Evolutionary conservation across 1,140 invertebrate genomes (phyloP), one percentile per base, ranked within the genome.

Genomic region (Caenorhabditis inopinata): DNA sequence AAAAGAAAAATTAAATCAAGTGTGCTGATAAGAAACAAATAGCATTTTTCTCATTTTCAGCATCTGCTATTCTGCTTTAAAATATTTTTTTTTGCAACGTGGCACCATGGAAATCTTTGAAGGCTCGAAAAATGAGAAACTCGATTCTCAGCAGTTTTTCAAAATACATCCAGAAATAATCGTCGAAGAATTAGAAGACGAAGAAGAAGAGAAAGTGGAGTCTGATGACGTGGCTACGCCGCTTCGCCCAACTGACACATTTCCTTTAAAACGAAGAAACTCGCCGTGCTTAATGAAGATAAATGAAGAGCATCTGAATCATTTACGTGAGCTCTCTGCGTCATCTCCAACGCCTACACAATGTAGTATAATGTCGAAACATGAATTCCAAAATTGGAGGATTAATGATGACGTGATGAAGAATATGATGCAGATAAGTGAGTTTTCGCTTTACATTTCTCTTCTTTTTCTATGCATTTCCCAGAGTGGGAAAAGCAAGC

Each of bases 381-480:
- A 53, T 27, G 49, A 78, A 35, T 78, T 78, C n/a, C 53, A 51
- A 23, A 51, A 68, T 35, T 53, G 49, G 32, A 47, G 76, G 23
- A 78, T 78, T 35, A 53, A 46, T 78, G 76, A 78, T 14, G 38
- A 48, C 25, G 51, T 62, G 1, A 78, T 78, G 76, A 27, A 25
- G 16, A 32, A 78, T 14, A 78, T 78, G 76, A 78, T 78, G 35
- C 35, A 47, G 23, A 38, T 78, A 16, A 53, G 76, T 78, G 23
- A 62, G 76, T 35, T 1, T 51, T 76, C 29, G 27, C n/a, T 4
- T 73, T 18, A n/a, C n/a, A n/a, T n/a, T n/a, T n/a, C n/a, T n/a
- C n/a, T n/a, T n/a, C n/a, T n/a, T n/a, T n/a, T n/a, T n/a, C n/a
- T n/a, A n/a, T n/a, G n/a, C n/a, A n/a, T n/a, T n/a, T n/a, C n/a